Percentiles rank a stretch among this genome's conserved stretches.
These are phyloP conservation scores for Motacilla tschutschensis DNA, from an alignment of 2,113 vertebrate genomes.

Conservation along the genomic window DNA sequence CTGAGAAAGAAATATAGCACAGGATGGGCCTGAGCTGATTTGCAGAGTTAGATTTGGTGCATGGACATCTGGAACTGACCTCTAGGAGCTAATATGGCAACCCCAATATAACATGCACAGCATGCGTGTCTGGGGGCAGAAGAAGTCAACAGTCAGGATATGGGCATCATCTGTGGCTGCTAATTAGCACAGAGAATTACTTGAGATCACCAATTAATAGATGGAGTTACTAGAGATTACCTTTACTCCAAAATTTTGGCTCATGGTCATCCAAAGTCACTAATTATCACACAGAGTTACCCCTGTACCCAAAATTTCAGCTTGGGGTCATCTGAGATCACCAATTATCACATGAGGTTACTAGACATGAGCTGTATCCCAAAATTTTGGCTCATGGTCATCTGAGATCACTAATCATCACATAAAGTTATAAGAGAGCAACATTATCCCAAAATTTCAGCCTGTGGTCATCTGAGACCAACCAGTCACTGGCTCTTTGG, in stretches of 20 bases:
- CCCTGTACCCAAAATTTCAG: not conserved
- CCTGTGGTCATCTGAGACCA: not conserved
- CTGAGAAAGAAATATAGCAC: not conserved
- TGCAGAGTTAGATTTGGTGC: too few relatives aligned
- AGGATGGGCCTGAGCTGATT: not conserved
- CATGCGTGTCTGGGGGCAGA: fast-evolving
- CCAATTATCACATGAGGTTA: not conserved
- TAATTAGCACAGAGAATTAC: not conserved
- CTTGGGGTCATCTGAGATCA: not conserved
- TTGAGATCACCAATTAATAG: not conserved
- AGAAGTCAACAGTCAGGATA: not conserved
- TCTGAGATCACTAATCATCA: not conserved
- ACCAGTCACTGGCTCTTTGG: fast-evolving
- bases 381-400: not conserved
- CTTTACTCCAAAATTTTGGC: not conserved
- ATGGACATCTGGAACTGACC: too few relatives aligned
- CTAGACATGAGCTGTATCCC: not conserved
- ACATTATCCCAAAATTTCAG: not conserved
- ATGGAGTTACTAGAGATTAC: not conserved
- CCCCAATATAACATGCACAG: not conserved
- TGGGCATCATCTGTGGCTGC: not conserved
- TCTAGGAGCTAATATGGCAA: too few relatives aligned
- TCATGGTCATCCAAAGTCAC: not conserved
- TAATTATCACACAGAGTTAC: not conserved
- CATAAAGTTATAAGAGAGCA: not conserved